Conservation (phyloP, 2,797 vertebrate species). For the Epinephelus malabaricus region DNA sequence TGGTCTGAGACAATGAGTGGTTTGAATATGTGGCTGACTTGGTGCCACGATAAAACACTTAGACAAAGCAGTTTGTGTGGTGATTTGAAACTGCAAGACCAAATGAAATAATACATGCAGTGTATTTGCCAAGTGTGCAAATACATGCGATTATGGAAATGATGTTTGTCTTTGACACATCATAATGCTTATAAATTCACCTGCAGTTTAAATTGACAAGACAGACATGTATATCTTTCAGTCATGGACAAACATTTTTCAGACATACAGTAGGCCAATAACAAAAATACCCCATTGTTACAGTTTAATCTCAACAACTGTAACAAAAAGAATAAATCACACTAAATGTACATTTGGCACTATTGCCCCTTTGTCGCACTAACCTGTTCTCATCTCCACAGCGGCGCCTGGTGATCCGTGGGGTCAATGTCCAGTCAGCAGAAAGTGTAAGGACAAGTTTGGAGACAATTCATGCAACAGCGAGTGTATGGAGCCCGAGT, state of each 20-base stretch:
- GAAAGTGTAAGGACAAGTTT: conserved; percentile 87
- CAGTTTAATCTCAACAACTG: neutral
- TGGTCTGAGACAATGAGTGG: conserved; percentile 67
- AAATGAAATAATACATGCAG: neutral
- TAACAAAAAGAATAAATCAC: neutral
- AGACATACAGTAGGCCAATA: neutral
- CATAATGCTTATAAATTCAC: neutral
- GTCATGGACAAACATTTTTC: neutral
- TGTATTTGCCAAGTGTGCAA: neutral
- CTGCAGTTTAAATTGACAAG: neutral
- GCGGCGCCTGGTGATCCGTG: conserved; percentile 84
- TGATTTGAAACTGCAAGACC: neutral
- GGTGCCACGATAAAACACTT: conserved; percentile 37
- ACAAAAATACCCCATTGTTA: neutral
- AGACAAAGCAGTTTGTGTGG: neutral
- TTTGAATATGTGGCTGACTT: conserved; percentile 44
- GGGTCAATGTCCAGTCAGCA: conserved; percentile 82
- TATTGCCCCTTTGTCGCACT: neutral
- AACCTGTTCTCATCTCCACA: conserved; percentile 39
- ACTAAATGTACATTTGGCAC: too few species aligned
- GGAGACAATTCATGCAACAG: conserved; percentile 86
- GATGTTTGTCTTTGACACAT: neutral
- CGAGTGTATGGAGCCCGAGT: conserved; percentile 85
- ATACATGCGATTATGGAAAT: neutral
- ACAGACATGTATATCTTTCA: neutral